Evolutionary conservation across 2,113 vertebrate species (phyloP).

Genomic region (Psilopogon haemacephalus): DNA sequence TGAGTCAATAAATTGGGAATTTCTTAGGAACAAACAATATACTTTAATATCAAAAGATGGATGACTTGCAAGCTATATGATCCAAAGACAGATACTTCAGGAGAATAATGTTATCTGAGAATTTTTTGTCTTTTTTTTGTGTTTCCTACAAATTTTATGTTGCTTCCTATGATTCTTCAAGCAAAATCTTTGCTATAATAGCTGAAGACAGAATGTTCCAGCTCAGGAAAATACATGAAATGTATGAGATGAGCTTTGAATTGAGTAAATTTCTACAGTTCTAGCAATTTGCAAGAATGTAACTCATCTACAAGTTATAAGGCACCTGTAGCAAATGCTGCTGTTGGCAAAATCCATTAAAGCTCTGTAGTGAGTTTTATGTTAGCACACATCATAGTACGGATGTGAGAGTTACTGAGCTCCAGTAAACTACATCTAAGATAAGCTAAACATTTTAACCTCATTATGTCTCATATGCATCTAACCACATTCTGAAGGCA

Average conservation of each 20-base stretch:
- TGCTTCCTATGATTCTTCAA: background rate
- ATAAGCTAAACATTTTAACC: background rate
- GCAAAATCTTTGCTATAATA: background rate
- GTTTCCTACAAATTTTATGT: background rate
- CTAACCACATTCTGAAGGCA: background rate
- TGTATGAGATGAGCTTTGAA: background rate
- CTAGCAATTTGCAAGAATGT: background rate
- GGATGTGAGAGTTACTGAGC: background rate
- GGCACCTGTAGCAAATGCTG: slow-evolving; percentile 44
- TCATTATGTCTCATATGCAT: background rate
- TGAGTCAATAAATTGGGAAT: background rate
- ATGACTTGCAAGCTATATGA: background rate
- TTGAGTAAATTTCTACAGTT: background rate
- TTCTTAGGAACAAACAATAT: background rate
- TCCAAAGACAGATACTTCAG: background rate
- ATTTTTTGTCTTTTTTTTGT: background rate
- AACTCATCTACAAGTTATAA: slow-evolving; percentile 38
- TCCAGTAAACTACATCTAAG: background rate
- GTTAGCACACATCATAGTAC: background rate
- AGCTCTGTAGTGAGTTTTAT: background rate
- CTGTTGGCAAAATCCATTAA: slow-evolving; percentile 11
- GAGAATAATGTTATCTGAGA: background rate
- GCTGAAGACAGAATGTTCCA: background rate
- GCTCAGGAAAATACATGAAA: background rate
- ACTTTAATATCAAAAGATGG: background rate